Percentiles rank a stretch among this genome's conserved stretches.
Conservation (phyloP, 2,797 vertebrate genomes). For the Anguilla anguilla region DNA sequence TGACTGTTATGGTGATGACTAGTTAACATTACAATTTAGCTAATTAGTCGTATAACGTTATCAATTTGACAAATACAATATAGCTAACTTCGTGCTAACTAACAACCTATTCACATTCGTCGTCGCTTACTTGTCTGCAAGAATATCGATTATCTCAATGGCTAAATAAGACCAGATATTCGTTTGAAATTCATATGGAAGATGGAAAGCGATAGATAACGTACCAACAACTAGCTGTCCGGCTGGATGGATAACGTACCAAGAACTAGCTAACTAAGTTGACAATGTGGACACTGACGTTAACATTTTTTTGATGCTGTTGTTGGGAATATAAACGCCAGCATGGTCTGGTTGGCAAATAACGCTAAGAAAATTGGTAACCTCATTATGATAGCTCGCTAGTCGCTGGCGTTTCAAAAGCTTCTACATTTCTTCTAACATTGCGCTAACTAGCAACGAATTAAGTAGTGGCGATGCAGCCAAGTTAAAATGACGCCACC, state of each 20-base stretch:
- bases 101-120: not conserved
- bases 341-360: not conserved
- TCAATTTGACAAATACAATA: not conserved
- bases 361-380: not conserved
- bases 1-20: not conserved
- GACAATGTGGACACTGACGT: not conserved
- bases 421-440: not conserved
- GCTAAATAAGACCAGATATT: not conserved
- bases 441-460: too few species aligned
- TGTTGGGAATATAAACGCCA: not conserved
- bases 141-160: not conserved
- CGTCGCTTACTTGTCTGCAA: not conserved
- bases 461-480: not conserved
- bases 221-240: not conserved
- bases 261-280: not conserved
- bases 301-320: not conserved
- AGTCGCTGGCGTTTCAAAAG: not conserved
- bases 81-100: not conserved
- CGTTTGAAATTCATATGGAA: not conserved
- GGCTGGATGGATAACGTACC: not conserved
- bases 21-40: not conserved
- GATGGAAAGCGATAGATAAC: too few species aligned
- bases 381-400: not conserved
- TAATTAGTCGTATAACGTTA: not conserved
- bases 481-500: not conserved